Conservation (phyloP, 1,140 invertebrate genomes). For the Aphelenchoides fujianensis region DNA sequence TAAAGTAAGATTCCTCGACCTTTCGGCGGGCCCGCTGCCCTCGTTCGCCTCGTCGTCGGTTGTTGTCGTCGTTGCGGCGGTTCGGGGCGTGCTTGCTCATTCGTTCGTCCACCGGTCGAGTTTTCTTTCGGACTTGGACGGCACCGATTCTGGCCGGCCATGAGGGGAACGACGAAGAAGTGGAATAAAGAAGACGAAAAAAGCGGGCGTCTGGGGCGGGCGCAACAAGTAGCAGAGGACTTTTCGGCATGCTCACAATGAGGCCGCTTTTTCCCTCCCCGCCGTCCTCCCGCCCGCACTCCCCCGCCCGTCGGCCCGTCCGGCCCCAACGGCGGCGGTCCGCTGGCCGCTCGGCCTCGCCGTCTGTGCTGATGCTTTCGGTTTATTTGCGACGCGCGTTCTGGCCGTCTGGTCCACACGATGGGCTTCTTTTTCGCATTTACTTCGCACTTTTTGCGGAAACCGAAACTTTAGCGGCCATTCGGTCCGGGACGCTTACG, state of each 20-base stretch:
- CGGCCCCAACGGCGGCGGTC: too few relatives aligned
- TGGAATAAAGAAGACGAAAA: not conserved
- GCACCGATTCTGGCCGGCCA: not conserved
- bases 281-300: too few relatives aligned
- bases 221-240: not conserved
- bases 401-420: not conserved
- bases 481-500: too few relatives aligned
- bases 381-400: not conserved
- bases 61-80: too few relatives aligned
- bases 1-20: not conserved
- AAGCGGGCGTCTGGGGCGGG: too few relatives aligned
- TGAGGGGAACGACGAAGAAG: slow-evolving; percentile 1
- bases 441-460: too few relatives aligned
- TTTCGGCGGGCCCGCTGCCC: too few relatives aligned
- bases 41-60: too few relatives aligned
- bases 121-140: not conserved
- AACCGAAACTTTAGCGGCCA: too few relatives aligned
- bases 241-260: not conserved
- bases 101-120: slow-evolving; percentile 4
- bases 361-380: not conserved
- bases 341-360: not conserved
- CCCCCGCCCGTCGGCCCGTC: too few relatives aligned
- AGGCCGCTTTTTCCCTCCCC: not conserved
- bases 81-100: not conserved
- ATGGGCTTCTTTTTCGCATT: not conserved